Base-by-base conservation (phyloP, 2,888 invertebrate species). In the Andrena minutula region DNA sequence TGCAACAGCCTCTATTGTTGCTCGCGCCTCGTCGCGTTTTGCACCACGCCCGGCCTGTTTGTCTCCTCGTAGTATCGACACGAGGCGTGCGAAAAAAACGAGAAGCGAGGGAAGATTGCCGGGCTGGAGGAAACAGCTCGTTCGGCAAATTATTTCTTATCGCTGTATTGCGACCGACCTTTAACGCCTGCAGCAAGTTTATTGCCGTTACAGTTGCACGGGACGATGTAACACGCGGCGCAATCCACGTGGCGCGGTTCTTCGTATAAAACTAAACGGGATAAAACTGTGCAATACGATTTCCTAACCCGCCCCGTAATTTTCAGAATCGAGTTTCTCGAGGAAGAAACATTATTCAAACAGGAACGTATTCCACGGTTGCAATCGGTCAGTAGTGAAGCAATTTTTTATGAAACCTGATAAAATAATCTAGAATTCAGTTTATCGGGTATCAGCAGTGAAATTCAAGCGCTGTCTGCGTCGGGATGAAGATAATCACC, bases 1-100 rank as follows among this genome's bases (percentile, higher is more conserved):
- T 74, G 82, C 73, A 82, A 73, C 70, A 81, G 75, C 63, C 47
- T 26, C 75, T 68, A 71, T 82, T 80, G 73, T 79, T 80, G 64
- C 60, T 64, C 72, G 73, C 73, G 73, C 73, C 61, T 77, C 73
- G 60, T 49, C 74, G 61, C 53, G 49, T 79, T 79, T 73, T 49
- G 63, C 63, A 63, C 72, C 41, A 53, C 65, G 71, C 35, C 60
- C 66, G 60, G 56, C 77, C 49, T 60, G 76, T 77, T 73, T 58
- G 47, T 23, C 35, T 35, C 35, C 32, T 10, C 10, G 35, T 10
- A 72, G 58, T 79, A 80, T 79, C 53, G 79, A 66, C 72, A n/a
- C 47, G 35, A 20, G 49, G 10, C 61, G 60, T n/a, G 51, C 2
- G 65, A 70, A 51, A 71, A 76, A 60, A 41, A 61, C 12, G 49